Evolutionary conservation across 2,797 vertebrate genomes (phyloP).

Genomic region (Acrossocheilus fasciatus): DNA sequence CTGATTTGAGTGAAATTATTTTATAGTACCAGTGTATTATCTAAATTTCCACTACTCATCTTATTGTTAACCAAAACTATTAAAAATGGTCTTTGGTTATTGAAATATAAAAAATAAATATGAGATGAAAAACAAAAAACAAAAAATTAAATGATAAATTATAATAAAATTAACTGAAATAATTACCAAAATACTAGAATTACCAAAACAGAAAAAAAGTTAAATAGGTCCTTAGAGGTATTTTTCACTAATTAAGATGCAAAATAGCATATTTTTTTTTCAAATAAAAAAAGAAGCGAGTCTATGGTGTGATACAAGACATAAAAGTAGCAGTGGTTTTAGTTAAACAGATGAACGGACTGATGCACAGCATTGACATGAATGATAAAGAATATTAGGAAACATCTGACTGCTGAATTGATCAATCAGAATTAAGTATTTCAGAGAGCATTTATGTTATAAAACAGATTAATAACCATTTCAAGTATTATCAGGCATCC

Average conservation of each 20-base stretch:
- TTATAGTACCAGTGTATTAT: not conserved
- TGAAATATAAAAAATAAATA: no score
- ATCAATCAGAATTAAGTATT: not conserved
- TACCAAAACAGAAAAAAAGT: not conserved
- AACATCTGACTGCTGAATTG: not conserved
- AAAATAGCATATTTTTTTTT: not conserved
- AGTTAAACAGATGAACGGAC: not conserved
- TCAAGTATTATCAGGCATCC: not conserved
- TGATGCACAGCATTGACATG: not conserved
- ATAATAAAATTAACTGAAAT: not conserved
- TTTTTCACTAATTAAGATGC: not conserved
- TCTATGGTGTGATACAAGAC: not conserved
- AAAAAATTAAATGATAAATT: no score
- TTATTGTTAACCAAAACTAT: not conserved
- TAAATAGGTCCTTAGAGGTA: not conserved
- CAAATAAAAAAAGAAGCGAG: not conserved
- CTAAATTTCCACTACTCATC: not conserved
- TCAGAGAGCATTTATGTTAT: not conserved
- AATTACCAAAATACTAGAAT: not conserved
- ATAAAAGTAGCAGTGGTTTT: not conserved
- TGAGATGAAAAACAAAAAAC: no score
- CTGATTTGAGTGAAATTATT: not conserved
- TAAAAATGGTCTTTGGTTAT: not conserved
- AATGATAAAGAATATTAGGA: not conserved
- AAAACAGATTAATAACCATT: not conserved